Evolutionary conservation across 2,113 vertebrate species (phyloP).

Genomic region (Saguinus midas): DNA sequence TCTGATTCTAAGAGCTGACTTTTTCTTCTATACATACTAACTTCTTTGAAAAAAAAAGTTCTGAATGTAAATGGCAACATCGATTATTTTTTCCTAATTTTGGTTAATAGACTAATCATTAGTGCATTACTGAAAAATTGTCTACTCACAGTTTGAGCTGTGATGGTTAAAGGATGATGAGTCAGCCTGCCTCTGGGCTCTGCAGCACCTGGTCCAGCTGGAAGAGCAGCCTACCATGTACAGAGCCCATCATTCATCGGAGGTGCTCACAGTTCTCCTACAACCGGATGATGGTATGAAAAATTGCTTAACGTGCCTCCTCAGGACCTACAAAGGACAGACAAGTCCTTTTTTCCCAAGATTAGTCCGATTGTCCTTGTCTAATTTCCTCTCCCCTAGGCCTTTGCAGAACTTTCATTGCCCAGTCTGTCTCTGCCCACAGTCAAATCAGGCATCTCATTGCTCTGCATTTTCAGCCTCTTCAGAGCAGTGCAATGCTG

Average conservation of each 20-base stretch:
- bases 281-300: not conserved
- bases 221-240: fast-evolving
- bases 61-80: not conserved
- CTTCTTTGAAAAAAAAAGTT: not conserved
- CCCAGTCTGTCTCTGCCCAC: no score
- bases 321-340: not conserved
- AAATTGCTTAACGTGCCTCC: not conserved
- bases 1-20: not conserved
- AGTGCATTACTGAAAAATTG: not conserved
- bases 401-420: not conserved
- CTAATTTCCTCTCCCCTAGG: not conserved
- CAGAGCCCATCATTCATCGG: not conserved
- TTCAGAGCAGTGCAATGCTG: not conserved
- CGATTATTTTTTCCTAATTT: not conserved
- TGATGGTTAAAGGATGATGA: no score
- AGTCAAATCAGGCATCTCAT: no score
- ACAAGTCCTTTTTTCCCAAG: not conserved
- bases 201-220: no score
- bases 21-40: not conserved
- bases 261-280: not conserved
- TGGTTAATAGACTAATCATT: not conserved
- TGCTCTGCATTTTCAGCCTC: not conserved
- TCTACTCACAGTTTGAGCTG: not conserved
- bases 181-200: not conserved
- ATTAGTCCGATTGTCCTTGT: not conserved